phyloP scores from a whole-genome alignment of 2,888 invertebrate genomes.

The Nesidiocoris tenuis region DNA sequence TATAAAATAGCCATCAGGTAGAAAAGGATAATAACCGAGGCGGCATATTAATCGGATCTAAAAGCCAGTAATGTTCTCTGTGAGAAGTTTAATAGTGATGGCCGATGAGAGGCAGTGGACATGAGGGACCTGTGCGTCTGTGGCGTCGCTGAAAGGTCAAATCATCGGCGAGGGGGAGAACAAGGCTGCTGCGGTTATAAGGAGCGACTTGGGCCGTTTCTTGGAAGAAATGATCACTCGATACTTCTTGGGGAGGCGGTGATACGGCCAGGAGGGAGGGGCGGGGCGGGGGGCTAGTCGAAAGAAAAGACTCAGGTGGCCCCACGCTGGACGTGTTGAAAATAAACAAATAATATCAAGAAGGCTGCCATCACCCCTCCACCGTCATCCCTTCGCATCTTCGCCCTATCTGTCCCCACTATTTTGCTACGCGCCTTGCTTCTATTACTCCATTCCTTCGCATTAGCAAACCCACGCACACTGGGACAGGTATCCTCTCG shows the following conservation, averaged over 20 bases:
- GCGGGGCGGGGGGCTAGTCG: constrained; percentile 4
- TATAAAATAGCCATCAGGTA: background rate
- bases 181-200: background rate
- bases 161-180: constrained; percentile 15
- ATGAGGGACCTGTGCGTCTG: background rate
- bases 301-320: constrained; percentile 36
- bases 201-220: constrained; percentile 12
- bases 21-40: background rate
- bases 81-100: constrained; percentile 17
- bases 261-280: constrained; percentile 10
- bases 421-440: background rate
- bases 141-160: background rate
- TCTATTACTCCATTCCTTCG: background rate
- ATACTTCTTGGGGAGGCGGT: background rate
- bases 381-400: background rate
- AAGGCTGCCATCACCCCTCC: background rate
- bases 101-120: background rate
- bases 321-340: constrained; percentile 32
- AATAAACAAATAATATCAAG: constrained; percentile 31
- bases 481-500: background rate
- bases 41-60: constrained; percentile 23
- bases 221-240: constrained; percentile 33
- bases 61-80: constrained; percentile 28
- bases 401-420: background rate
- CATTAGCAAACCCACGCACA: background rate